Base-by-base conservation (phyloP, 2,797 vertebrate species). In the Platalea minor region DNA sequence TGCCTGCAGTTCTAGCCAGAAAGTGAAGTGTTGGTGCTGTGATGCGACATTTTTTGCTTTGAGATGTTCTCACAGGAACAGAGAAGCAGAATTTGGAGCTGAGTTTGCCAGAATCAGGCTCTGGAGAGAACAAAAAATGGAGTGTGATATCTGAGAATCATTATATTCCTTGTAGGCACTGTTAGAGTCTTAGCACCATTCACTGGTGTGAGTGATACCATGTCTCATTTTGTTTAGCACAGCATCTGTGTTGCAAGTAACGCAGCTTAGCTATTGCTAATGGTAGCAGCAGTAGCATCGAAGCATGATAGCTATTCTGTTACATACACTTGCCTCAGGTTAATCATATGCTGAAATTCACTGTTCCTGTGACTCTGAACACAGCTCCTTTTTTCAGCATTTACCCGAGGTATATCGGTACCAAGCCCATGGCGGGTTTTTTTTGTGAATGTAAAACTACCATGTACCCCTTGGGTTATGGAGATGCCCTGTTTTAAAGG, bases 161-260 rank as follows among this genome's bases (percentile, higher is more conserved):
- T 92, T 92, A 94, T 67, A 88, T 59, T 91, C 41, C 60, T 93
- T 57, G 39, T 80, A 91, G 75, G 56, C 56, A 33, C 67, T 54
- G 63, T 70, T 75, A 74, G 59, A 79, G 37, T 93, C 87, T 82
- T 82, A 85, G 19, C 74, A 70, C 60, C 41, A 35, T 76, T 95
- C 35, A 9, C 10, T 91, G 35, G 26, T 80, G 68, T 76, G 50
- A 89, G 84, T 59, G 82, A 83, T 91, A 94, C 37, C 29, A 10
- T 28, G 33, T 85, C 78, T 93, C 78, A 89, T 88, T 93, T 92
- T 94, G 56, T 87, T 93, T 91, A 92, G 91, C 59, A 43, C 59
- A 51, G 70, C 84, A 79, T 91, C 74, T 91, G 86, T 87, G 81
- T 82, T 87, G 41, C 61, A 89, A 94, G 77, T 8, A 72, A 25